These are phyloP conservation scores for Myopa testacea DNA, from an alignment of 2,888 invertebrate genomes.

Conservation along the genomic window DNA sequence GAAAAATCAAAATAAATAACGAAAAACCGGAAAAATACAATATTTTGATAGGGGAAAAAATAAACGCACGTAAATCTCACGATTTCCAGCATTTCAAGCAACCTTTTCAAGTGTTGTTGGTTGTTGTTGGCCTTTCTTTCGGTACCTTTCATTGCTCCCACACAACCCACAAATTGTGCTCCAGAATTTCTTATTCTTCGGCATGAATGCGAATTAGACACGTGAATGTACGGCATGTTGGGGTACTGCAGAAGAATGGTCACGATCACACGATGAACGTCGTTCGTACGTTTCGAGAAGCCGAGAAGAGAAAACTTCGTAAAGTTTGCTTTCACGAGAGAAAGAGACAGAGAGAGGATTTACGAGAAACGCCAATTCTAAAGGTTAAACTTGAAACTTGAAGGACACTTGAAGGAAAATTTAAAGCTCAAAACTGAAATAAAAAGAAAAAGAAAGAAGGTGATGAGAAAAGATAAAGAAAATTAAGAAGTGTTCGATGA, in stretches of 20 bases:
- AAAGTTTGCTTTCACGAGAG: not conserved
- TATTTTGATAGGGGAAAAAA: not conserved
- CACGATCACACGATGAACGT: not conserved
- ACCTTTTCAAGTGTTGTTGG: not conserved
- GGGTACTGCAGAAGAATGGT: not conserved
- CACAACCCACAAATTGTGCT: constrained; percentile 10
- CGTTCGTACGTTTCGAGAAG: no score
- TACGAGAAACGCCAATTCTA: no score
- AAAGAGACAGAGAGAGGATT: no score
- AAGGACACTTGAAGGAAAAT: no score
- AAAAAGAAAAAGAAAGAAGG: no score
- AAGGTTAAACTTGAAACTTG: no score
- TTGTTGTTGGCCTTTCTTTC: not conserved
- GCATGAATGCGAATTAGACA: constrained; percentile 39
- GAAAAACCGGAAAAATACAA: not conserved
- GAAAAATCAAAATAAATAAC: no score
- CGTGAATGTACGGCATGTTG: constrained; percentile 31
- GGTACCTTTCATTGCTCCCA: not conserved
- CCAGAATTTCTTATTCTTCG: constrained; percentile 22
- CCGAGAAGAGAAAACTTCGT: not conserved
- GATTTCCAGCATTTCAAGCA: not conserved
- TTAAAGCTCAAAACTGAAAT: no score
- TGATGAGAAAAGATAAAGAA: no score
- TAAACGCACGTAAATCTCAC: not conserved
- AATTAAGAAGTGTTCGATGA: no score